Percentiles rank a stretch among this genome's conserved stretches.
phyloP scores from a whole-genome alignment of 2,113 vertebrate genomes.

The Thymallus thymallus region DNA sequence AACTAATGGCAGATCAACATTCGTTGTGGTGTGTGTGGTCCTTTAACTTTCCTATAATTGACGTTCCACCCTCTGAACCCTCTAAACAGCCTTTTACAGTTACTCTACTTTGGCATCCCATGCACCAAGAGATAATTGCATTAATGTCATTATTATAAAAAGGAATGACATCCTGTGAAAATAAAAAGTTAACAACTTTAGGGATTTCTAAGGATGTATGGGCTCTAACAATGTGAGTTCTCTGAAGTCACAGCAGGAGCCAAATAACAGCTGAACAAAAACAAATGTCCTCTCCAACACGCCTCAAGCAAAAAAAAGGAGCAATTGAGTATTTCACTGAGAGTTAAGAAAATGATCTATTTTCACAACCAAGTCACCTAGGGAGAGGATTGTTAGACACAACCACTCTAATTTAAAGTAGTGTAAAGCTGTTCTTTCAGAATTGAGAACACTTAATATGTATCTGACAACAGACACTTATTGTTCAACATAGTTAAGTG shows the following conservation, averaged over 20 bases:
- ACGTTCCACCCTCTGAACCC: too few relatives aligned
- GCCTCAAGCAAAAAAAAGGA: slow-evolving; percentile 18
- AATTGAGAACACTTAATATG: neutral
- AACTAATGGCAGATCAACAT: too few relatives aligned
- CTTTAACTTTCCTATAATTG: neutral
- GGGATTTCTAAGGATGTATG: slow-evolving; percentile 3
- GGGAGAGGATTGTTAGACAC: neutral
- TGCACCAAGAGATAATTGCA: neutral
- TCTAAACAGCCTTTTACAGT: neutral
- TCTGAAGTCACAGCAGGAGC: slow-evolving; percentile 8
- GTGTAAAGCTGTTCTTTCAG: neutral
- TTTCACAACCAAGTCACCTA: slow-evolving; percentile 15
- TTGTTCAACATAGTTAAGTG: neutral
- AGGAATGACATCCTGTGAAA: neutral
- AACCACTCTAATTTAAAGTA: slow-evolving; percentile 7
- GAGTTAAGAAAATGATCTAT: slow-evolving; percentile 31
- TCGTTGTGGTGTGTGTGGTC: too few relatives aligned
- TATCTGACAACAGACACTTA: neutral
- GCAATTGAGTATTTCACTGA: slow-evolving; percentile 13
- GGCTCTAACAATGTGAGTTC: slow-evolving; percentile 11
- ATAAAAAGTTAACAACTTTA: neutral
- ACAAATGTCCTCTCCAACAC: neutral
- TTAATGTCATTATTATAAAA: neutral
- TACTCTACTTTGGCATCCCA: too few relatives aligned
- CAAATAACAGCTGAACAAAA: slow-evolving; percentile 10